Evolutionary conservation across 2,797 vertebrate genomes (phyloP).

Genomic region (Cuculus canorus): DNA sequence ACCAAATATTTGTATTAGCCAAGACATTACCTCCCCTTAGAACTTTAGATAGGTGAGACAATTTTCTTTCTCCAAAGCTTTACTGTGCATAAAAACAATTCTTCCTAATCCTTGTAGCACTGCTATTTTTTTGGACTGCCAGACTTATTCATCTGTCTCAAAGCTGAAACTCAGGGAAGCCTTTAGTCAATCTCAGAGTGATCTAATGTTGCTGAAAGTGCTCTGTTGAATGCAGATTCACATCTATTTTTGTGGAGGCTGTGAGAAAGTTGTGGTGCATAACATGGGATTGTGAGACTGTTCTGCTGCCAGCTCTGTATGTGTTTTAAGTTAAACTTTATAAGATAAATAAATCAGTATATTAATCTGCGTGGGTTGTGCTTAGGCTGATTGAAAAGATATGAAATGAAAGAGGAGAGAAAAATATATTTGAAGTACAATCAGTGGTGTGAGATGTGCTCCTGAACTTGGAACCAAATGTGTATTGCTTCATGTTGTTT

Average conservation of each 20-base stretch:
- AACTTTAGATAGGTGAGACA: neutral
- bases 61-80: neutral
- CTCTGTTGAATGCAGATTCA: neutral
- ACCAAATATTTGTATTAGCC: neutral
- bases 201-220: neutral
- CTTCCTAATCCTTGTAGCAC: neutral
- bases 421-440: neutral
- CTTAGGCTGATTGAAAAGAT: conserved; percentile 17
- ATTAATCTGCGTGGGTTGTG: conserved; percentile 30
- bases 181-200: neutral
- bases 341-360: conserved; percentile 42
- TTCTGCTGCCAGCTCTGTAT: conserved; percentile 34
- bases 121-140: neutral
- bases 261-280: conserved; percentile 24
- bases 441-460: neutral
- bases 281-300: neutral
- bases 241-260: neutral
- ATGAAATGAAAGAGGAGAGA: conserved; percentile 5
- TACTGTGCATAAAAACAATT: neutral
- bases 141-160: neutral
- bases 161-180: neutral
- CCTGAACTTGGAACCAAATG: neutral
- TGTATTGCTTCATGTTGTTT: neutral
- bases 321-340: conserved; percentile 16
- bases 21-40: neutral